These are phyloP conservation scores for Melanotaenia nigrans DNA, from an alignment of 2,797 vertebrate genomes.

Conservation along the genomic window DNA sequence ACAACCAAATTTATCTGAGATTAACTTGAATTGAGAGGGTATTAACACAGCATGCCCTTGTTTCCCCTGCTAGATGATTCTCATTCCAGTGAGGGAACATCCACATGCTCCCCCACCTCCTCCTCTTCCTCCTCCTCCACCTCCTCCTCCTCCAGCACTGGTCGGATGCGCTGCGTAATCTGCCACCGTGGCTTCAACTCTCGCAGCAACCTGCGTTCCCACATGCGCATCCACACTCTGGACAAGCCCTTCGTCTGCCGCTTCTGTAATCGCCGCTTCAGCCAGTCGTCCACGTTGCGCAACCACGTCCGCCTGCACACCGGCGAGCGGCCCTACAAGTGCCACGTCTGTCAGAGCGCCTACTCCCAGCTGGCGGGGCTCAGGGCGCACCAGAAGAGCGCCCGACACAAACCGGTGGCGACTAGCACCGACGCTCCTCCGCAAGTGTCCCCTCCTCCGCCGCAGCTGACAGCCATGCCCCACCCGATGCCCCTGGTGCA, in stretches of 20 bases:
- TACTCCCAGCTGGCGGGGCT: constrained; percentile 97
- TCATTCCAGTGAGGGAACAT: constrained; percentile 82
- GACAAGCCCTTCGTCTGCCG: constrained; percentile 98
- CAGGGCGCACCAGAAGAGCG: constrained; percentile 96
- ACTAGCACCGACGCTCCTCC: constrained; percentile 54
- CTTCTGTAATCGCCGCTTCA: constrained; percentile 98
- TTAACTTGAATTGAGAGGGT: background rate
- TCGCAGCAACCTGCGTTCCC: constrained; percentile 97
- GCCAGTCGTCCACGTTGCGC: constrained; percentile 96
- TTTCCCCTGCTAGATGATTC: constrained; percentile 85
- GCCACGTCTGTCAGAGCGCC: constrained; percentile 97
- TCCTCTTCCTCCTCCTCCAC: constrained; percentile 63
- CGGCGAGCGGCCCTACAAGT: constrained; percentile 96
- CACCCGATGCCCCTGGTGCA: constrained; percentile 87
- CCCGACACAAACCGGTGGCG: constrained; percentile 89
- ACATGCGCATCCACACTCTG: constrained; percentile 99
- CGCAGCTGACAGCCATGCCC: constrained; percentile 83
- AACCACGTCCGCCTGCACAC: constrained; percentile 98
- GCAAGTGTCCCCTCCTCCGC: constrained; percentile 83
- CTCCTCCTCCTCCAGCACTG: constrained; percentile 63
- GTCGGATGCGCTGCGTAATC: constrained; percentile 97
- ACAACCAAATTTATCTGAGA: background rate
- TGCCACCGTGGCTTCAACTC: constrained; percentile 99
- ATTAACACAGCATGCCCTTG: background rate
- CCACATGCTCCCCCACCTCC: constrained; percentile 73